phyloP scores from a whole-genome alignment of 2,113 vertebrate genomes.

The Nothocercus nigrocapillus region DNA sequence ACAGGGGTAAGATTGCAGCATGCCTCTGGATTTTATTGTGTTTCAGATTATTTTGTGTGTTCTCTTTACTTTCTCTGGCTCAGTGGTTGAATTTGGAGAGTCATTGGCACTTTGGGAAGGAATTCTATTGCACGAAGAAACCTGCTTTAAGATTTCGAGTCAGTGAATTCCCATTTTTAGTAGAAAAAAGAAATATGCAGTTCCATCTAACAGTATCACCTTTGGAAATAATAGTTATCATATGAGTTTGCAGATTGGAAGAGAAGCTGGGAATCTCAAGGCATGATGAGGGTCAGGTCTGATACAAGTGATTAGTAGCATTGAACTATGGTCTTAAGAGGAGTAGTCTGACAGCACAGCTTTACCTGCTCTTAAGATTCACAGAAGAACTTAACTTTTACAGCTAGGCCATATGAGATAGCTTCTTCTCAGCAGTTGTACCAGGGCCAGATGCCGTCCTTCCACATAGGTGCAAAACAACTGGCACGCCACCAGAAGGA shows the following conservation, averaged over 20 bases:
- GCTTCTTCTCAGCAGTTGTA: not conserved
- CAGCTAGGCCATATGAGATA: not conserved
- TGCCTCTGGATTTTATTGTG: not conserved
- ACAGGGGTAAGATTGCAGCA: not conserved
- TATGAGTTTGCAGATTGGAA: not conserved
- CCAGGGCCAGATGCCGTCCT: not conserved
- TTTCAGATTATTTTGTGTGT: not conserved
- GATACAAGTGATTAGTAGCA: not conserved
- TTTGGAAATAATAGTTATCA: not conserved
- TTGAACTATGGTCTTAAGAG: not conserved
- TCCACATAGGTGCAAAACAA: not conserved
- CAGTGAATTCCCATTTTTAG: not conserved
- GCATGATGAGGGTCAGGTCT: not conserved
- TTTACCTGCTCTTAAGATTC: not conserved
- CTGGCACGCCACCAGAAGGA: not conserved
- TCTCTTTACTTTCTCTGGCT: not conserved
- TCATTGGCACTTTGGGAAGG: not conserved
- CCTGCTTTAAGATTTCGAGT: not conserved
- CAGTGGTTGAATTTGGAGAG: not conserved
- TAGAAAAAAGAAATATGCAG: not conserved
- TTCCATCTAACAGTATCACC: accelerated
- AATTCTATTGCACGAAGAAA: not conserved
- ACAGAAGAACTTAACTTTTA: not conserved
- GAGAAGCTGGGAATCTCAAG: not conserved
- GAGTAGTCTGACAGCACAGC: not conserved